A percentile compares a stretch with the other conserved stretches of the same genome.
Conservation (phyloP, 2,113 vertebrate species). For the Terrapene triunguis region DNA sequence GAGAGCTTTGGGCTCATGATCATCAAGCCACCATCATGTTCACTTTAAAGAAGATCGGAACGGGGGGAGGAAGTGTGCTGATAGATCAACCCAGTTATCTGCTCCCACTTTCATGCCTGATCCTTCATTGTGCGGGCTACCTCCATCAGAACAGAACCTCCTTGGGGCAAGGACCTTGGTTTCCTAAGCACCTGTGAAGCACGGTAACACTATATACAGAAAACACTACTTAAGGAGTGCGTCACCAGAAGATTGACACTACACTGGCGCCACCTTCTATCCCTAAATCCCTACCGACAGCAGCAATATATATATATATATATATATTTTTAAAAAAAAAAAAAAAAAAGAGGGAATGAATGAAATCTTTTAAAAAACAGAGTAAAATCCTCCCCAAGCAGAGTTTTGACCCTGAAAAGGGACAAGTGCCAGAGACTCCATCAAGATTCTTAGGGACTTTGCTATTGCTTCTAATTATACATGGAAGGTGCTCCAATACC, state of each 20-base stretch:
- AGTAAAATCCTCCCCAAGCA: constrained; percentile 2
- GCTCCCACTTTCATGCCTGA: background rate
- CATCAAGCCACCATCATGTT: background rate
- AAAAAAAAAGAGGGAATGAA: constrained; percentile 14
- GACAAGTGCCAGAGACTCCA: background rate
- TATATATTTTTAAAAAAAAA: background rate
- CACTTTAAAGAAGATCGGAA: background rate
- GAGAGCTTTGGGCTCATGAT: background rate
- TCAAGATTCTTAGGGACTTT: background rate
- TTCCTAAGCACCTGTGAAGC: background rate
- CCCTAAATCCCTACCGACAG: background rate
- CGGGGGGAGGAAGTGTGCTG: background rate
- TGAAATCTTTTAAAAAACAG: background rate
- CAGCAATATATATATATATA: background rate
- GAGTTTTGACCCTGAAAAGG: background rate
- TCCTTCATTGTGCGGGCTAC: background rate
- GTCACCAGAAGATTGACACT: background rate
- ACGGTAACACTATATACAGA: background rate
- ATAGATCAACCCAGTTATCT: background rate
- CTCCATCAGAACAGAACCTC: background rate
- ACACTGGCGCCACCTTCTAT: constrained; percentile 3
- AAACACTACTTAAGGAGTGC: background rate
- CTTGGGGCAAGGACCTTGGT: background rate
- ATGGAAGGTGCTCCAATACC: background rate
- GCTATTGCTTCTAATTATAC: background rate